Percentiles rank a stretch among this genome's conserved stretches.
phyloP scores from a whole-genome alignment of 2,113 vertebrate genomes.

The Phylloscopus trochiloides region DNA sequence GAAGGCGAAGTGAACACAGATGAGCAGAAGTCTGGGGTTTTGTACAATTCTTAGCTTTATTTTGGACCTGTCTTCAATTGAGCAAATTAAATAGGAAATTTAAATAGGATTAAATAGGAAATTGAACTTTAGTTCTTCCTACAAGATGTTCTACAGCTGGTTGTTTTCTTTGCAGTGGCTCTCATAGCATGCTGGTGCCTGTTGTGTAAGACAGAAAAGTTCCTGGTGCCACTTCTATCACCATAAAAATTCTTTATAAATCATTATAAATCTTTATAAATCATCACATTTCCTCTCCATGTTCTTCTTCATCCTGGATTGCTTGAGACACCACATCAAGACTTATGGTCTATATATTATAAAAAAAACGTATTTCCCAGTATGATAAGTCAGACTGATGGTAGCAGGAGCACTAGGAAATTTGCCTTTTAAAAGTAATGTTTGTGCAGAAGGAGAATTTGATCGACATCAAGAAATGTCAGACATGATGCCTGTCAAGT shows the following conservation, averaged over 20 bases:
- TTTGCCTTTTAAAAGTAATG: background rate
- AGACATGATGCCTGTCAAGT: background rate
- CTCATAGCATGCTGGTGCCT: background rate
- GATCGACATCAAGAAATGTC: background rate
- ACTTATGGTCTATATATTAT: background rate
- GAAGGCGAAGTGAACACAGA: background rate
- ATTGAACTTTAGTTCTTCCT: background rate
- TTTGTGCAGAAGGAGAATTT: background rate
- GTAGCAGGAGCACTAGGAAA: background rate
- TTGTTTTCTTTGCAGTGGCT: background rate
- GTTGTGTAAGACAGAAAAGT: background rate
- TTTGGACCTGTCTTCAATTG: background rate
- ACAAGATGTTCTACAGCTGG: background rate
- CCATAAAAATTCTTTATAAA: background rate
- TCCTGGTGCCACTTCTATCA: background rate
- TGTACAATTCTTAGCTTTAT: background rate
- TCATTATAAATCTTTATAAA: background rate
- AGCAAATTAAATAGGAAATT: background rate
- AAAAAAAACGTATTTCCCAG: background rate
- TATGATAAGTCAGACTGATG: rapidly evolving
- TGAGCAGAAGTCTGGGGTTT: background rate
- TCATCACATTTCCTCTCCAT: rapidly evolving
- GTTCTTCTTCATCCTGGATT: background rate
- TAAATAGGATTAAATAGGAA: background rate
- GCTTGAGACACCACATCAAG: background rate